Base-by-base conservation (phyloP, 2,888 invertebrate species). In the Tenthredo distinguenda region DNA sequence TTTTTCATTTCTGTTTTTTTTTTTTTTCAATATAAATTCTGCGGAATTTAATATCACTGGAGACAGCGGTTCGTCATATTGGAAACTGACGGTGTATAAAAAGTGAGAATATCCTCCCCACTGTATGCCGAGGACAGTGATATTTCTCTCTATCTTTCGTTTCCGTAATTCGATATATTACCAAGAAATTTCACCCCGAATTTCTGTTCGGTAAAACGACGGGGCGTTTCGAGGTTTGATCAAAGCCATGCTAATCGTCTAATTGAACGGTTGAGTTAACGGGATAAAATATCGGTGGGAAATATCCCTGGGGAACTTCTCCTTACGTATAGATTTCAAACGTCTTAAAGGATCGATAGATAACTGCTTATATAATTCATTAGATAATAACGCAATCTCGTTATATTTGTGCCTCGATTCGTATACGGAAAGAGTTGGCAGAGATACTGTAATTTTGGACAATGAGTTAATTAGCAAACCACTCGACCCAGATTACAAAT, bases 11-110 rank as follows among this genome's bases (percentile, higher is more conserved):
- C 12, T 4, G 0, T 12, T 21, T 21, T 21, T 74, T 21, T 9
- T 40, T 55, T 55, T 55, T 5, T 55, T 10, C 77, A 77, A 77
- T 77, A 55, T 31, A 77, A 77, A 55, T 77, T 77, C 55, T 43
- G n/a, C 50, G 55, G 55, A 77, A 77, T 77, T 77, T 55, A 77
- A 77, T 77, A 77, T 77, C 77, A 77, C n/a, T n/a, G 34, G 34
- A 40, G 40, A 74, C 50, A 77, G 31, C 77, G 77, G 77, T 77
- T 77, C 77, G 55, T 55, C 50, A 50, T 55, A 55, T 77, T 77
- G 50, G 55, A 77, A 77, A 77, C 55, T 77, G 50, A 74, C 43
- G 34, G 34, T 34, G 77, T 77, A 43, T n/a, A 74, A 74, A 74
- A 74, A 74, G 43, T 10, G 74, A 26, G 74, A 74, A 74, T 74